Conservation (phyloP, 2,888 invertebrate genomes). For the Chirona hameri region DNA sequence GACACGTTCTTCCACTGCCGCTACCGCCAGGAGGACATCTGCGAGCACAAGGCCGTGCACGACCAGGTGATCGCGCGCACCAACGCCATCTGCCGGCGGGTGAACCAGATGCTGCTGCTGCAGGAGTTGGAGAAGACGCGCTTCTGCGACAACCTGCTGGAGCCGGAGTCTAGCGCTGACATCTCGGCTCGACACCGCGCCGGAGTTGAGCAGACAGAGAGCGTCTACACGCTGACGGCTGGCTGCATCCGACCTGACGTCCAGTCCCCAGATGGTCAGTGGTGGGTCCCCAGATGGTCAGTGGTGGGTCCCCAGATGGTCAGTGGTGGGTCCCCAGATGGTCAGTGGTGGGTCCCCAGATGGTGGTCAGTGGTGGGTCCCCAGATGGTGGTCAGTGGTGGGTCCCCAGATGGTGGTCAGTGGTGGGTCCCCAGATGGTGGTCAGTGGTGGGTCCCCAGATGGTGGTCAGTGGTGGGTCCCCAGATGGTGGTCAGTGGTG, state of each 20-base stretch:
- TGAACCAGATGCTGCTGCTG: slow-evolving; percentile 55
- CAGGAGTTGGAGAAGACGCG: slow-evolving; percentile 63
- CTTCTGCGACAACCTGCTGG: slow-evolving; percentile 62
- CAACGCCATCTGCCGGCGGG: neutral
- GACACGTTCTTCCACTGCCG: slow-evolving; percentile 48
- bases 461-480: too few relatives aligned
- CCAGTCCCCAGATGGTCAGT: neutral
- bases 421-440: too few relatives aligned
- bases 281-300: neutral
- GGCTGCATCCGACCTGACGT: neutral
- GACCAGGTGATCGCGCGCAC: neutral
- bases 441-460: too few relatives aligned
- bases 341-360: too few relatives aligned
- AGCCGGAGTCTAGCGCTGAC: slow-evolving; percentile 59
- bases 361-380: too few relatives aligned
- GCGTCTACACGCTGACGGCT: neutral
- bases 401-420: too few relatives aligned
- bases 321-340: too few relatives aligned
- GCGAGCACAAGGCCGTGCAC: neutral
- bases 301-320: too few relatives aligned
- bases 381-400: too few relatives aligned
- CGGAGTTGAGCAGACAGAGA: slow-evolving; percentile 41
- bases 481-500: too few relatives aligned
- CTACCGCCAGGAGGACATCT: neutral
- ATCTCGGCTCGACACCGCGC: slow-evolving; percentile 42